Evolutionary conservation across 2,888 invertebrate species (phyloP).

Genomic region (Clusia tigrina): DNA sequence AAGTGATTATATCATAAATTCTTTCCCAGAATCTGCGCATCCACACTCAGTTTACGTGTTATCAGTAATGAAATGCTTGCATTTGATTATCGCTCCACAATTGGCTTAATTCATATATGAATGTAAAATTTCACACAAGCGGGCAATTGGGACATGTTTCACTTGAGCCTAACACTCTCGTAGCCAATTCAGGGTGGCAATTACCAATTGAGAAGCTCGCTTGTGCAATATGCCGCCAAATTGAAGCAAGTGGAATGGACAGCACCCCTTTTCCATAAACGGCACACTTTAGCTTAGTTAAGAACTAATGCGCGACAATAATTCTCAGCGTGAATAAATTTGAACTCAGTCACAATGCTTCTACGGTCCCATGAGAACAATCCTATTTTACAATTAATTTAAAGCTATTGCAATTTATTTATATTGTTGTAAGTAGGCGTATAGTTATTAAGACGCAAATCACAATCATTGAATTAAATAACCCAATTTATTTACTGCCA

Average conservation of each 20-base stretch:
- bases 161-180: background rate
- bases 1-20: too few relatives aligned
- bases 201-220: too few relatives aligned
- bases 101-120: too few relatives aligned
- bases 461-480: slow-evolving; percentile 42
- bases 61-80: too few relatives aligned
- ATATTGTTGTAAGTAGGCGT: slow-evolving; percentile 23
- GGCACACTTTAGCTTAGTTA: background rate
- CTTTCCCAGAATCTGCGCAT: too few relatives aligned
- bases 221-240: too few relatives aligned
- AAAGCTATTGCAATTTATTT: slow-evolving; percentile 12
- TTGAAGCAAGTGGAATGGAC: too few relatives aligned
- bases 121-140: too few relatives aligned
- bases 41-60: too few relatives aligned
- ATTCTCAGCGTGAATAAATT: slow-evolving; percentile 42
- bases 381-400: background rate
- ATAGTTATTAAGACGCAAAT: slow-evolving; percentile 43
- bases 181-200: background rate
- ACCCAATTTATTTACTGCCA: too few relatives aligned
- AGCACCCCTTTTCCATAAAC: background rate
- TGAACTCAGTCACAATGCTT: slow-evolving; percentile 42
- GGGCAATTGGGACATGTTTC: too few relatives aligned
- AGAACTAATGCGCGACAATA: background rate
- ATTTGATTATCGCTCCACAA: too few relatives aligned
- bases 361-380: slow-evolving; percentile 23